These are phyloP conservation scores for Ctenodactylus gundi DNA, from an alignment of 2,113 vertebrate species.

Conservation along the genomic window DNA sequence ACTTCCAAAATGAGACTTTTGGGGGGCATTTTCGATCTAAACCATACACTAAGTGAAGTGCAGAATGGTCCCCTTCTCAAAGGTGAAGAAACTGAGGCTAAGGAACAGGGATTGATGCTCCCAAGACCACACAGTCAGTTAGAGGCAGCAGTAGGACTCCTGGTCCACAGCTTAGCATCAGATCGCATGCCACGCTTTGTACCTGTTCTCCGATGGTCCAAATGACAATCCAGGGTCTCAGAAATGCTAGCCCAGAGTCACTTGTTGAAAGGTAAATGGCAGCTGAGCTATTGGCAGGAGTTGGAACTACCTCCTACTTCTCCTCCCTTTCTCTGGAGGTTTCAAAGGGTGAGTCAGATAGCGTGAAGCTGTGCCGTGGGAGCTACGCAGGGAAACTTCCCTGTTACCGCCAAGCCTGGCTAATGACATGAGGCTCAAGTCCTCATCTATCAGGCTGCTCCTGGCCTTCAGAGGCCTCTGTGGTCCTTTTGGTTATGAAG, in stretches of 20 bases:
- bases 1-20: too few species aligned
- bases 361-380: background rate
- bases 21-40: too few species aligned
- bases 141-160: background rate
- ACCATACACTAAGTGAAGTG: background rate
- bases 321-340: background rate
- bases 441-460: background rate
- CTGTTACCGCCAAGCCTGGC: background rate
- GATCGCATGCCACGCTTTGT: background rate
- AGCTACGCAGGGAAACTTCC: background rate
- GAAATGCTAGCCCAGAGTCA: background rate
- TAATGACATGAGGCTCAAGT: background rate
- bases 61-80: background rate
- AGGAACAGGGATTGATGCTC: background rate
- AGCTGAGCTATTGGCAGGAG: background rate
- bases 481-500: background rate
- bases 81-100: background rate
- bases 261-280: background rate
- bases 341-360: background rate
- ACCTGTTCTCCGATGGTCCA: background rate
- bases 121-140: background rate
- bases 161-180: background rate
- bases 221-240: background rate
- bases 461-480: background rate
- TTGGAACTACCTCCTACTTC: background rate